Conservation (phyloP, 2,888 invertebrate genomes). For the Craniophora ligustri region DNA sequence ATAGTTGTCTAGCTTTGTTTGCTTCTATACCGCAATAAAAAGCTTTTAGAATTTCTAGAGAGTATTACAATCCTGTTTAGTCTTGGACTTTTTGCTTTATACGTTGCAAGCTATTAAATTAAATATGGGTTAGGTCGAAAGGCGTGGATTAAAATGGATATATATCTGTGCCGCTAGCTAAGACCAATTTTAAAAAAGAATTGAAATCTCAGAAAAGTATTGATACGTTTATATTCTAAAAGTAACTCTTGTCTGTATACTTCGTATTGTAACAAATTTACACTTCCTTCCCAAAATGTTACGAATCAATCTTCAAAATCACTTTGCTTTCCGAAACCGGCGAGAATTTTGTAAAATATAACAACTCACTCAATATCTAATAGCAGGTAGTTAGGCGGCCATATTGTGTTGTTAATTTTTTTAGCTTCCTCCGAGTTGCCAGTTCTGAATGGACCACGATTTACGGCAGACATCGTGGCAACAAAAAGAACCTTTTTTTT, state of each 20-base stretch:
- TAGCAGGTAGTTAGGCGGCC: slow-evolving; percentile 70
- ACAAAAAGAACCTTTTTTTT: slow-evolving; percentile 76
- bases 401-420: slow-evolving; percentile 66
- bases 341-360: slow-evolving; percentile 40
- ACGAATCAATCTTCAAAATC: slow-evolving; percentile 18
- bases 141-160: too few species aligned
- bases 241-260: too few species aligned
- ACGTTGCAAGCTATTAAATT: too few species aligned
- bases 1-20: slow-evolving; percentile 30
- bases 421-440: slow-evolving; percentile 64
- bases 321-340: slow-evolving; percentile 5
- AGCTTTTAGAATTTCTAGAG: slow-evolving; percentile 10
- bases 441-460: slow-evolving; percentile 78
- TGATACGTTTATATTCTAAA: too few species aligned
- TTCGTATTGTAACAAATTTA: too few species aligned
- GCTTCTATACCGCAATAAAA: slow-evolving; percentile 6
- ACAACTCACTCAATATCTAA: slow-evolving; percentile 55
- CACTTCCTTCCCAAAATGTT: slow-evolving; percentile 4
- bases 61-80: not conserved
- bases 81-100: too few species aligned
- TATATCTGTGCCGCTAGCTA: too few species aligned
- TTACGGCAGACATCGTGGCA: slow-evolving; percentile 85
- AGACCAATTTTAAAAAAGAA: too few species aligned
- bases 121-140: too few species aligned
- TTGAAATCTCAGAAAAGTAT: too few species aligned